These are phyloP conservation scores for Gobio gobio DNA, from an alignment of 2,113 vertebrate genomes.

Conservation along the genomic window DNA sequence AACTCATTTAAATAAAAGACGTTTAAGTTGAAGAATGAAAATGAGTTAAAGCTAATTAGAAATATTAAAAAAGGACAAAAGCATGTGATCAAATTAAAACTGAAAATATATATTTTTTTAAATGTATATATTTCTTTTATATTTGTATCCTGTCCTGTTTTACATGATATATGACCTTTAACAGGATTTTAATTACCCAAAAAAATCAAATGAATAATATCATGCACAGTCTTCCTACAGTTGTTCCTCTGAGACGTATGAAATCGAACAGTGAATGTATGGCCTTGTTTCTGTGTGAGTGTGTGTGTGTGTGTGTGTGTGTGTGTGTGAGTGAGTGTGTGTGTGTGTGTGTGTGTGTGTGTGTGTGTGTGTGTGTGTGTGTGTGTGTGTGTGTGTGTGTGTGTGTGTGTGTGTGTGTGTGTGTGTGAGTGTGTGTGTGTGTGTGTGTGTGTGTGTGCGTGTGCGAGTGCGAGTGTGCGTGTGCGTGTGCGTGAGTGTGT, in stretches of 20 bases:
- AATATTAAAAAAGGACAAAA: background rate
- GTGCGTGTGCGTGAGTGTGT: background rate
- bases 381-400: conserved; percentile 26
- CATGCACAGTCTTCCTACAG: background rate
- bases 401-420: background rate
- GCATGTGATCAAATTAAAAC: background rate
- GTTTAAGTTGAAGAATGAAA: background rate
- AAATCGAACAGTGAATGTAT: background rate
- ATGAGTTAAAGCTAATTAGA: too few relatives aligned
- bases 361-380: background rate
- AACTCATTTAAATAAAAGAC: background rate
- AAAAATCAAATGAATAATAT: background rate
- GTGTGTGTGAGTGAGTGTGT: background rate
- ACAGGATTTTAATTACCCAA: background rate
- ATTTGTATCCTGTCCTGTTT: background rate
- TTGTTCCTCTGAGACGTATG: background rate
- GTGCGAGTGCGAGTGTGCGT: too few relatives aligned
- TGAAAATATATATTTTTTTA: background rate
- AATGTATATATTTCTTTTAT: too few relatives aligned
- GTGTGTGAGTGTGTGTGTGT: conserved; percentile 16
- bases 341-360: conserved; percentile 16
- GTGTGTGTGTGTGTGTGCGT: conserved; percentile 16
- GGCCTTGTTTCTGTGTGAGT: background rate
- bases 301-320: conserved; percentile 16
- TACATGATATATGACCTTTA: background rate